These are phyloP conservation scores for Chelonoidis abingdonii DNA, from an alignment of 2,113 vertebrate species.

Conservation along the genomic window DNA sequence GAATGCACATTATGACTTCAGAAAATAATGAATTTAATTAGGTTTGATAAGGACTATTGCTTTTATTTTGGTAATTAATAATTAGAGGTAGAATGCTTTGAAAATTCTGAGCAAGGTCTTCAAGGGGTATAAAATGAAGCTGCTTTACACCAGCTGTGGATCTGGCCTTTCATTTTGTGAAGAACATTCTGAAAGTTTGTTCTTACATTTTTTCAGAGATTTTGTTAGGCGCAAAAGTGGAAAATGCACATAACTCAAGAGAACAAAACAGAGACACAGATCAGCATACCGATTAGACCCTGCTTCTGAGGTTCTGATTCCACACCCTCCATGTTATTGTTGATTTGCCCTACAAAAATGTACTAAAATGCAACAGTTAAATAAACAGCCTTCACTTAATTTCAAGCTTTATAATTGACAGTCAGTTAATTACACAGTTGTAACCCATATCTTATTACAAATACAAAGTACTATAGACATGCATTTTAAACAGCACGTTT, in stretches of 20 bases:
- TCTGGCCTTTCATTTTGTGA: not conserved
- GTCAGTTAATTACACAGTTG: conserved; percentile 54
- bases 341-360: conserved; percentile 32
- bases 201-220: not conserved
- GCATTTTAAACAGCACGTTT: conserved; percentile 54
- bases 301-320: not conserved
- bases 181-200: not conserved
- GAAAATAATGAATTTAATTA: not conserved
- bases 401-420: conserved; percentile 54
- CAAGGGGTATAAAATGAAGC: not conserved
- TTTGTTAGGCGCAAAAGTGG: not conserved
- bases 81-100: not conserved
- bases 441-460: conserved; percentile 51
- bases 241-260: not conserved
- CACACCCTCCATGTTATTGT: not conserved
- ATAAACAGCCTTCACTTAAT: conserved; percentile 53
- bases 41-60: not conserved
- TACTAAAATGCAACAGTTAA: conserved; percentile 42
- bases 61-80: not conserved
- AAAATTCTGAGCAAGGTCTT: not conserved
- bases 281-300: not conserved
- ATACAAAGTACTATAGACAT: not conserved
- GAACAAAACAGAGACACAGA: not conserved
- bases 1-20: not conserved
- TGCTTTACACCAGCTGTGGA: not conserved